Percentiles rank a stretch among this genome's conserved stretches.
These are phyloP conservation scores for Dasyurus viverrinus DNA, from an alignment of 2,113 vertebrate species.

Conservation along the genomic window DNA sequence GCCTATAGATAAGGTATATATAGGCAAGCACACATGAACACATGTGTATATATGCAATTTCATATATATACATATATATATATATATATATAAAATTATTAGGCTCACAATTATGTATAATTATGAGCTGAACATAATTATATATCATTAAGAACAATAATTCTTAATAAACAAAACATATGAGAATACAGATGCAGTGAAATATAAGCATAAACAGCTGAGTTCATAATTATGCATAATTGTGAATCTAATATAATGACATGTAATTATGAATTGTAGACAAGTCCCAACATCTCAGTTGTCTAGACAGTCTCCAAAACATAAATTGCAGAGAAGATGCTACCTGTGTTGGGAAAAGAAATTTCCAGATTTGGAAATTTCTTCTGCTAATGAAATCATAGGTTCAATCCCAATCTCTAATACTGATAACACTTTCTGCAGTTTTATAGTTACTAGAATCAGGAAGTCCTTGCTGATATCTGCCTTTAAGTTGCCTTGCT, in stretches of 20 bases:
- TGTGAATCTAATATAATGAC: neutral
- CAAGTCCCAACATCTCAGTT: neutral
- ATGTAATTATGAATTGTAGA: neutral
- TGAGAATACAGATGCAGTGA: neutral
- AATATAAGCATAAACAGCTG: neutral
- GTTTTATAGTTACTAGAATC: neutral
- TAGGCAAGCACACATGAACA: neutral
- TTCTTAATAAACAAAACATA: neutral
- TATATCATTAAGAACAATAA: neutral
- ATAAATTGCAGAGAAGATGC: neutral
- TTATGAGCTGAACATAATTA: neutral
- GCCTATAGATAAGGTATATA: neutral
- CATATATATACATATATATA: neutral
- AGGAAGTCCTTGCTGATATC: conserved; percentile 21
- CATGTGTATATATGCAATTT: neutral
- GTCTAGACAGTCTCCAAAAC: neutral
- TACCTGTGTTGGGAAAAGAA: neutral
- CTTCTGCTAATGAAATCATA: neutral
- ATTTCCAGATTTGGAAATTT: neutral
- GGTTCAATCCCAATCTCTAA: neutral
- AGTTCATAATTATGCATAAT: neutral
- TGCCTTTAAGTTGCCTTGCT: conserved; percentile 30
- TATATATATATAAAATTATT: neutral
- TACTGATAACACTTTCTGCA: neutral
- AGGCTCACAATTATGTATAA: neutral